Evolutionary conservation across 2,113 vertebrate genomes (phyloP).

Genomic region (Varanus komodoensis): DNA sequence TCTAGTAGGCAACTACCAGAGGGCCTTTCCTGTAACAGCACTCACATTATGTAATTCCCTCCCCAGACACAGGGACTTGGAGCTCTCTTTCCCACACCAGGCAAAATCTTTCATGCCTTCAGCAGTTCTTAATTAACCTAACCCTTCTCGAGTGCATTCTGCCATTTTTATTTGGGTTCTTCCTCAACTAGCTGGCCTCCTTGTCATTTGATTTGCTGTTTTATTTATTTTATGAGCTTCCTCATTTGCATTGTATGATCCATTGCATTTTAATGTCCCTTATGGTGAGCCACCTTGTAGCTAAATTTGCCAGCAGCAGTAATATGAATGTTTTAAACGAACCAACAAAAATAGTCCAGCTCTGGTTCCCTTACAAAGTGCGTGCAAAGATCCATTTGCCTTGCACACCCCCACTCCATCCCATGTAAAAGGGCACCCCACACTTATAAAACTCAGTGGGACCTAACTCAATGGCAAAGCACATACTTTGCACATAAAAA

Average conservation of each 20-base stretch:
- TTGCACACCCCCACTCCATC: neutral
- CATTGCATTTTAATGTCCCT: neutral
- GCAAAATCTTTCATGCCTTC: neutral
- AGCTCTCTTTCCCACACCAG: neutral
- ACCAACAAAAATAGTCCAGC: neutral
- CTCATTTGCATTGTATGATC: neutral
- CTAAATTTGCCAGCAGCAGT: neutral
- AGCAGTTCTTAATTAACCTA: neutral
- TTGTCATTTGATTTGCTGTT: neutral
- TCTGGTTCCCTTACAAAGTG: neutral
- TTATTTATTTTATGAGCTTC: neutral
- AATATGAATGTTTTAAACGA: neutral
- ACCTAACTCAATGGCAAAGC: neutral
- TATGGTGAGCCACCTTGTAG: neutral
- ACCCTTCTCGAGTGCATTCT: neutral
- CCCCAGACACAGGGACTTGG: neutral
- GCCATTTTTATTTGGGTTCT: neutral
- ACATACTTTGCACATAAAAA: neutral
- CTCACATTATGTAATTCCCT: neutral
- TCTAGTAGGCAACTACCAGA: neutral
- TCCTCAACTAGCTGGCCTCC: too few relatives aligned
- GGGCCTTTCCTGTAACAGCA: neutral
- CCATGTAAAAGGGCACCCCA: neutral
- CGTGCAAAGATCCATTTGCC: neutral
- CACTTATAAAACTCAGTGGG: neutral